These are phyloP conservation scores for Enteromius fasciolatus DNA, from an alignment of 2,797 vertebrate species.

Conservation along the genomic window DNA sequence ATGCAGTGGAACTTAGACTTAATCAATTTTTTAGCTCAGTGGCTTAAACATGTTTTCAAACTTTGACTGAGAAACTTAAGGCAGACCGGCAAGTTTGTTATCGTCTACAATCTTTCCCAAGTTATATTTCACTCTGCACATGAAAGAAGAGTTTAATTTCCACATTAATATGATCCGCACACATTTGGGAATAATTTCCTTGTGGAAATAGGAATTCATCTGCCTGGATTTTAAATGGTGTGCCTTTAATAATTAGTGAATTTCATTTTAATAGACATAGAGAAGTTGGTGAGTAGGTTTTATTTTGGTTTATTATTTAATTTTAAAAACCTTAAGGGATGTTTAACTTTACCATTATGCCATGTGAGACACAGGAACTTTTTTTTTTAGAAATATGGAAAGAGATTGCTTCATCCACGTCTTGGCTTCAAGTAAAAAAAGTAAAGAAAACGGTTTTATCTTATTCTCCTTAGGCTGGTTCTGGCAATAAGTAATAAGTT, in stretches of 20 bases:
- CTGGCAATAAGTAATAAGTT: conserved; percentile 15
- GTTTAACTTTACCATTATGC: not conserved
- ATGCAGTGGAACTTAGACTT: not conserved
- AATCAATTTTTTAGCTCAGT: not conserved
- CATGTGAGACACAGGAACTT: not conserved
- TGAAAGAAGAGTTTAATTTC: conserved; percentile 3
- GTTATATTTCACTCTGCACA: conserved; percentile 35
- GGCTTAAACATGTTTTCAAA: not conserved
- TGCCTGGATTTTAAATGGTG: conserved; percentile 23
- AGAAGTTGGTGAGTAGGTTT: not conserved
- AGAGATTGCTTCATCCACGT: not conserved
- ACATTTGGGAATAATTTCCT: conserved; percentile 30
- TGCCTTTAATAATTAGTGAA: conserved; percentile 23
- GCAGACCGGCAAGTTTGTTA: not conserved
- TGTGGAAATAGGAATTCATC: conserved; percentile 40
- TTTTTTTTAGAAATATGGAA: not conserved
- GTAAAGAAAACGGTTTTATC: not conserved
- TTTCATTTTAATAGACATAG: conserved; percentile 20
- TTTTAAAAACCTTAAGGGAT: not conserved
- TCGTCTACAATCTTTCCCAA: not conserved
- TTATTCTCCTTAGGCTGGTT: conserved; percentile 26
- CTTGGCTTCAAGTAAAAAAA: conserved; percentile 19
- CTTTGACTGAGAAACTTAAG: not conserved
- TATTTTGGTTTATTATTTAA: not conserved
- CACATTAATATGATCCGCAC: conserved; percentile 16